These are phyloP conservation scores for Strigops habroptila DNA, from an alignment of 2,113 vertebrate species.

Conservation along the genomic window DNA sequence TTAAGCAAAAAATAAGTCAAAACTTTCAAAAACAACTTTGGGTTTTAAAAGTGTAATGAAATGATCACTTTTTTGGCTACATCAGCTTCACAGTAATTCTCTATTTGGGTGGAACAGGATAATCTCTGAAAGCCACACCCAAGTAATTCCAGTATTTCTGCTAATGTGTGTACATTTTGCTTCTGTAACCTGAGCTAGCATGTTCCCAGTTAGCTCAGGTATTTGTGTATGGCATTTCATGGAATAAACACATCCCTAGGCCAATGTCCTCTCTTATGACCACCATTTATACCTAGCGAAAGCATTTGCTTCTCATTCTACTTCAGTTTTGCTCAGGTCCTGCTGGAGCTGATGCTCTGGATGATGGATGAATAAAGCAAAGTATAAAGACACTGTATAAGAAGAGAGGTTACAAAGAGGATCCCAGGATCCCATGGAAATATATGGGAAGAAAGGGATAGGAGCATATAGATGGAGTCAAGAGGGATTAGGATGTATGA, in stretches of 20 bases:
- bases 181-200: constrained; percentile 57
- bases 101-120: constrained; percentile 40
- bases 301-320: background rate
- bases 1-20: background rate
- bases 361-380: background rate
- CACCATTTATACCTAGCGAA: background rate
- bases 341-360: background rate
- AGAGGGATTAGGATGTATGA: background rate
- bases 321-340: background rate
- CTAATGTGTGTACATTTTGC: constrained; percentile 13
- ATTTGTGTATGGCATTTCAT: constrained; percentile 9
- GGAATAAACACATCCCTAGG: constrained; percentile 7
- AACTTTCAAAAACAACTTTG: background rate
- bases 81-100: background rate
- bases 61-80: background rate
- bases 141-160: constrained; percentile 58
- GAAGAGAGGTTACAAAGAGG: background rate
- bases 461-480: background rate
- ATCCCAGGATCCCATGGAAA: background rate
- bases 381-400: background rate
- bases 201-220: constrained; percentile 31
- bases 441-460: background rate
- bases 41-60: background rate
- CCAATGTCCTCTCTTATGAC: background rate
- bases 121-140: constrained; percentile 46